Conservation (phyloP, 2,113 vertebrate genomes). For the Lamprotornis superbus region DNA sequence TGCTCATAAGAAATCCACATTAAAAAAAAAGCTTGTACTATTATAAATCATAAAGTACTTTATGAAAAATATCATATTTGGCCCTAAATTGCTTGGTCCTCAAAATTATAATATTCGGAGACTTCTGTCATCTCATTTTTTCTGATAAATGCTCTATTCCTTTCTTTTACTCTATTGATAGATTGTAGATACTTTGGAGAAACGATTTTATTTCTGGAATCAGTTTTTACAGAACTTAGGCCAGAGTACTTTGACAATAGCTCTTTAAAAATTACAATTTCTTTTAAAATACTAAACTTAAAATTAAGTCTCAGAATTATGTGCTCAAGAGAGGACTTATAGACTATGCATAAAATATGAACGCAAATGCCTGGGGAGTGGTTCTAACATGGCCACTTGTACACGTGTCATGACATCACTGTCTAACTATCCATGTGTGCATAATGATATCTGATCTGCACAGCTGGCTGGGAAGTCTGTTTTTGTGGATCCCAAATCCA, state of each 20-base stretch:
- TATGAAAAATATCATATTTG: not conserved
- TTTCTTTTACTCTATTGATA: not conserved
- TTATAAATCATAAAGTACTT: not conserved
- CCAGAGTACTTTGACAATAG: not conserved
- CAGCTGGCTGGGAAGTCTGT: not conserved
- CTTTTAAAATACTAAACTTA: not conserved
- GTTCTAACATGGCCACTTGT: not conserved
- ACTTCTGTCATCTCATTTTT: not conserved
- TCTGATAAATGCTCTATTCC: not conserved
- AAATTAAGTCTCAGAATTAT: not conserved
- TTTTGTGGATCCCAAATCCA: not conserved
- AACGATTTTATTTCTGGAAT: not conserved
- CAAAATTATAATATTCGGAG: not conserved
- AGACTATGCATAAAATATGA: not conserved
- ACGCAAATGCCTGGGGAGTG: not conserved
- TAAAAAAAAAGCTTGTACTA: not conserved
- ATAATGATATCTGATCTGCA: not conserved
- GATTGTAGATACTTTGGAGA: not conserved
- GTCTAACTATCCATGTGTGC: not conserved
- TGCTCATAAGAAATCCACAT: rapidly evolving
- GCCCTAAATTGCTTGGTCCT: not conserved
- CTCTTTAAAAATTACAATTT: not conserved
- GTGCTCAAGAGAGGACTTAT: not conserved
- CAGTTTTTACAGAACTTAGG: not conserved
- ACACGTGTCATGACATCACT: not conserved